Conservation (phyloP, 1,140 invertebrate genomes). For the Matsumurasca onukii region DNA sequence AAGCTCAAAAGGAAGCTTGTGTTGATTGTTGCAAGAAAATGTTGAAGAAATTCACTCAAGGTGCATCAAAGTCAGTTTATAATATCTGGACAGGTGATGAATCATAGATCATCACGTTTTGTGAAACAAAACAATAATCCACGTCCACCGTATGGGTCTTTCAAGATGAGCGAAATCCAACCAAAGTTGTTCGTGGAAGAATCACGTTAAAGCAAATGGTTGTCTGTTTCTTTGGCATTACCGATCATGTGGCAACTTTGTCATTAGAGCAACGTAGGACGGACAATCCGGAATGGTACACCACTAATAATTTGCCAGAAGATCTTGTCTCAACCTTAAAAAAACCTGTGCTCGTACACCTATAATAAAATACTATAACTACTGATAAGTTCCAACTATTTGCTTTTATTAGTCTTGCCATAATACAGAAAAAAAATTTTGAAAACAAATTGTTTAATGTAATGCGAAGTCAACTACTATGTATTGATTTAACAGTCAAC, state of each 20-base stretch:
- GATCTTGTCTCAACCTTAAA: constrained; percentile 35
- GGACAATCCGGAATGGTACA: constrained; percentile 41
- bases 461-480: too few species aligned
- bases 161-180: constrained; percentile 42
- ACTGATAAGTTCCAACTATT: too few species aligned
- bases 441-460: too few species aligned
- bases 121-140: constrained; percentile 41
- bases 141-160: constrained; percentile 40
- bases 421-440: too few species aligned
- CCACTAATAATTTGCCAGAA: constrained; percentile 43
- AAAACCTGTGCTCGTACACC: too few species aligned
- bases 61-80: constrained; percentile 37
- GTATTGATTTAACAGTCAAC: too few species aligned
- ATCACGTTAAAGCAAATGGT: constrained; percentile 38
- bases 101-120: constrained; percentile 41
- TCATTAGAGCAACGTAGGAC: constrained; percentile 37
- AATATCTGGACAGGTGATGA: constrained; percentile 39
- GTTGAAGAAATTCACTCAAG: constrained; percentile 35
- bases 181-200: constrained; percentile 41
- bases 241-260: constrained; percentile 33
- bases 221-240: constrained; percentile 37
- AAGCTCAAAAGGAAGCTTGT: constrained; percentile 35
- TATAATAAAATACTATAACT: too few species aligned
- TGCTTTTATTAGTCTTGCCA: too few species aligned
- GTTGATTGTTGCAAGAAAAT: constrained; percentile 39